Conservation (phyloP, 2,113 vertebrate species). For the Phylloscopus trochiloides region DNA sequence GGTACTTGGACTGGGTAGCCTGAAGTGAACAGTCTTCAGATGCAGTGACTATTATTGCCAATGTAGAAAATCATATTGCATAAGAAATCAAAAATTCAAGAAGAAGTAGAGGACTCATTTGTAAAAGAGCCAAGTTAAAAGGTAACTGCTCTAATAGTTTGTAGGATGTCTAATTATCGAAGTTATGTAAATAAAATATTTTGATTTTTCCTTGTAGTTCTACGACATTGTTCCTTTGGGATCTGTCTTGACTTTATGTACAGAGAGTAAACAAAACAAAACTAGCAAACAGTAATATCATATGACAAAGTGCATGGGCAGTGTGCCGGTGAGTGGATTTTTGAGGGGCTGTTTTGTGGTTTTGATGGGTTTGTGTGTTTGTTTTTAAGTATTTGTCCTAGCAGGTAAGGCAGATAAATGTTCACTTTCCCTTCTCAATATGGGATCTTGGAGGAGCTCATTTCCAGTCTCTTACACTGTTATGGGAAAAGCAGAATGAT, state of each 20-base stretch:
- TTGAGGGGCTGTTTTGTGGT: background rate
- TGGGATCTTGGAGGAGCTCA: slow-evolving; percentile 57
- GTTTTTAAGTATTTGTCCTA: background rate
- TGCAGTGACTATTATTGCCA: background rate
- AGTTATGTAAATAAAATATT: slow-evolving; percentile 47
- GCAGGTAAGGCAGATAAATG: slow-evolving; percentile 10
- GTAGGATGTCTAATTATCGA: slow-evolving; percentile 44
- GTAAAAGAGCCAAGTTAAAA: slow-evolving; percentile 13
- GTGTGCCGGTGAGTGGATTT: background rate
- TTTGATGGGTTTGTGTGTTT: background rate
- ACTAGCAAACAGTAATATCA: background rate
- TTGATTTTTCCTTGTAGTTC: slow-evolving; percentile 1
- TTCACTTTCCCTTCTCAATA: slow-evolving; percentile 52
- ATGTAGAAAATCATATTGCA: background rate
- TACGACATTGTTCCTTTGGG: background rate
- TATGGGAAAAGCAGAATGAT: slow-evolving; percentile 58
- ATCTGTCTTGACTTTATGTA: slow-evolving; percentile 30
- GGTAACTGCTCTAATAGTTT: slow-evolving; percentile 36
- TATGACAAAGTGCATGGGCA: background rate
- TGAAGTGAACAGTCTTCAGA: background rate
- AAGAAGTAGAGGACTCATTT: background rate
- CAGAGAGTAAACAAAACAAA: background rate
- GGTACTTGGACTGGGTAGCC: background rate
- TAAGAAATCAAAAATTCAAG: background rate
- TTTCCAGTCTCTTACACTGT: background rate